A percentile compares a stretch with the other conserved stretches of the same genome.
phyloP scores from a whole-genome alignment of 2,797 vertebrate genomes.

The Danio tinwini region DNA sequence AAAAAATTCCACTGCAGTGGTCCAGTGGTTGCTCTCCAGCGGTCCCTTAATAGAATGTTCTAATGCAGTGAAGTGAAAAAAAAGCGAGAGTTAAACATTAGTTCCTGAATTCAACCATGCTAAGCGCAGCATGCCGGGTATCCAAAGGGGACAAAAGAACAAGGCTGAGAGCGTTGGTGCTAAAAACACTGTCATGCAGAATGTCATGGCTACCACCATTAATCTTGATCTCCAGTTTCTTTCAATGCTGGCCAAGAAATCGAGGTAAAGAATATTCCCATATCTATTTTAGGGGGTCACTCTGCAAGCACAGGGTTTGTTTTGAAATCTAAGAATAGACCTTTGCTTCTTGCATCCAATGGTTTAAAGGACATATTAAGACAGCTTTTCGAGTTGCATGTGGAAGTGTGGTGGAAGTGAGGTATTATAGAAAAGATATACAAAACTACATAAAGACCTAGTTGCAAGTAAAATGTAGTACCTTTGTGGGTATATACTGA shows the following conservation, averaged over 20 bases:
- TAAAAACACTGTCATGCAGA: slow-evolving; percentile 23
- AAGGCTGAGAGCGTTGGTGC: slow-evolving; percentile 15
- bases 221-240: slow-evolving; percentile 45
- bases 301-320: slow-evolving; percentile 67
- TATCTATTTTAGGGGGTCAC: slow-evolving; percentile 61
- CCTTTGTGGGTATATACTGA: neutral
- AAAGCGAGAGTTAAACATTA: slow-evolving; percentile 27
- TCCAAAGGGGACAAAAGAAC: slow-evolving; percentile 11
- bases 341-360: slow-evolving; percentile 64
- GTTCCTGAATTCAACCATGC: slow-evolving; percentile 15
- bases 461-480: neutral
- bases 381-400: slow-evolving; percentile 66
- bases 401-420: neutral
- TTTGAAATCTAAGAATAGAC: slow-evolving; percentile 74
- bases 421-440: slow-evolving; percentile 19
- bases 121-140: slow-evolving; percentile 9
- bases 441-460: slow-evolving; percentile 3
- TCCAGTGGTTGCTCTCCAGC: slow-evolving; percentile 57
- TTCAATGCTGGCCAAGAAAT: slow-evolving; percentile 47
- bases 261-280: slow-evolving; percentile 50
- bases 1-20: slow-evolving; percentile 63
- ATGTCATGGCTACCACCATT: slow-evolving; percentile 28
- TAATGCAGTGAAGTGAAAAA: slow-evolving; percentile 44
- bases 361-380: slow-evolving; percentile 60
- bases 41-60: slow-evolving; percentile 62